These are phyloP conservation scores for Acanthopleura granulata DNA, from an alignment of 2,888 invertebrate species.

Conservation along the genomic window DNA sequence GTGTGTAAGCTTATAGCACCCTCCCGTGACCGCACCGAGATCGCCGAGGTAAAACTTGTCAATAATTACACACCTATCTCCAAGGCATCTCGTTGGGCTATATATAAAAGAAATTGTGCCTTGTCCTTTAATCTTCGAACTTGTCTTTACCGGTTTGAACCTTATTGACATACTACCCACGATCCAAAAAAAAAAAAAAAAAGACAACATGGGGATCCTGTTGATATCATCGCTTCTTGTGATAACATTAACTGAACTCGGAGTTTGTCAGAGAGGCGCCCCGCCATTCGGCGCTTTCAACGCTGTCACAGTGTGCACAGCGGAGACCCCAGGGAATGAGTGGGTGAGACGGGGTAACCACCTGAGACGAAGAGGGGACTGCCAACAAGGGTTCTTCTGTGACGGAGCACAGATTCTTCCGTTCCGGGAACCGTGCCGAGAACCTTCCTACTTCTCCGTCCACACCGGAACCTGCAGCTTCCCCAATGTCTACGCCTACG, in stretches of 20 bases:
- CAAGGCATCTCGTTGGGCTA: no score
- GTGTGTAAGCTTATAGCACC: no score
- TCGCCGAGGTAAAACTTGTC: no score
- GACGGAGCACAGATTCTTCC: not conserved
- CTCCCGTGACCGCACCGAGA: no score
- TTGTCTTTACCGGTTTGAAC: no score
- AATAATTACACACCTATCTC: no score
- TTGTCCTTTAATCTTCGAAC: no score
- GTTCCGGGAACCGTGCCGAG: not conserved
- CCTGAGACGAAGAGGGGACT: not conserved
- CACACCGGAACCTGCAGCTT: not conserved
- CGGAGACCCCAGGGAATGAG: not conserved
- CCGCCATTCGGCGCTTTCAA: not conserved
- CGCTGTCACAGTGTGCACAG: not conserved
- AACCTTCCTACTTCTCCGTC: not conserved
- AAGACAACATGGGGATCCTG: no score
- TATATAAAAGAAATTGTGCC: no score
- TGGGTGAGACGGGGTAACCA: constrained; percentile 7
- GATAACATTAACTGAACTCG: not conserved
- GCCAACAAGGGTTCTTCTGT: not conserved
- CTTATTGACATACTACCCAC: no score
- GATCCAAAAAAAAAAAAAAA: no score
- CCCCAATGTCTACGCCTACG: not conserved
- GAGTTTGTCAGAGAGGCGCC: not conserved
- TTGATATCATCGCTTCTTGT: no score